A percentile compares a stretch with the other conserved stretches of the same genome.
These are phyloP conservation scores for Xylophagus ater DNA, from an alignment of 2,888 invertebrate genomes.

Conservation along the genomic window DNA sequence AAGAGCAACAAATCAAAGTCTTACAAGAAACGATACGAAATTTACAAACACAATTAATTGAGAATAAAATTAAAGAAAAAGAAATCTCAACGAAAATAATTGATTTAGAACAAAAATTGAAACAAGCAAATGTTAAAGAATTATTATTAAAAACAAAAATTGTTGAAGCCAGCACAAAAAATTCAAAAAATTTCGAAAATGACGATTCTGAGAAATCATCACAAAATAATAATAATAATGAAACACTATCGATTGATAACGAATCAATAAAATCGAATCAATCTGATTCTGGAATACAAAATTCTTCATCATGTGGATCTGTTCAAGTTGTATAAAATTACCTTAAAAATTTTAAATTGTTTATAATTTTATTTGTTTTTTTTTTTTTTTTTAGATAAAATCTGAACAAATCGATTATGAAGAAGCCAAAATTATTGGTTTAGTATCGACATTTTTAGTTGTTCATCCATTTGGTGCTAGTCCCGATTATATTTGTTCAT, in stretches of 20 bases:
- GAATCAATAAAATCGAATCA: too few relatives aligned
- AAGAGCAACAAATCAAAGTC: conserved; percentile 70
- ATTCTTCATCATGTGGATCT: too few relatives aligned
- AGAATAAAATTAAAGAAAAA: conserved; percentile 35
- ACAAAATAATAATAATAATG: neutral
- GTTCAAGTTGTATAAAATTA: neutral
- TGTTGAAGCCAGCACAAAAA: conserved; percentile 23
- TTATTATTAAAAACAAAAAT: conserved; percentile 38
- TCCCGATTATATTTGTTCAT: conserved; percentile 81
- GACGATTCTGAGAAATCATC: conserved; percentile 20
- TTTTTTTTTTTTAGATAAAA: conserved; percentile 12
- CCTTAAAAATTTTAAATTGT: neutral
- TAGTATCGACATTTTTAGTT: conserved; percentile 74
- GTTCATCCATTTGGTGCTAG: conserved; percentile 90
- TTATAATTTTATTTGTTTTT: conserved; percentile 1
- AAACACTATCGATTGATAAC: too few relatives aligned
- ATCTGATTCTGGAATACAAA: neutral
- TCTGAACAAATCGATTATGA: conserved; percentile 18
- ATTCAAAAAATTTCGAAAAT: conserved; percentile 23
- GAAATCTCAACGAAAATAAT: conserved; percentile 31
- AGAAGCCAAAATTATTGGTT: conserved; percentile 69
- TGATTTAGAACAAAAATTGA: conserved; percentile 34
- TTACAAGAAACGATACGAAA: conserved; percentile 40
- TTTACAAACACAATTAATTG: conserved; percentile 37
- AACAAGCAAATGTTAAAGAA: conserved; percentile 37